Base-by-base conservation (phyloP, 2,113 vertebrate species). In the Apodemus sylvaticus region DNA sequence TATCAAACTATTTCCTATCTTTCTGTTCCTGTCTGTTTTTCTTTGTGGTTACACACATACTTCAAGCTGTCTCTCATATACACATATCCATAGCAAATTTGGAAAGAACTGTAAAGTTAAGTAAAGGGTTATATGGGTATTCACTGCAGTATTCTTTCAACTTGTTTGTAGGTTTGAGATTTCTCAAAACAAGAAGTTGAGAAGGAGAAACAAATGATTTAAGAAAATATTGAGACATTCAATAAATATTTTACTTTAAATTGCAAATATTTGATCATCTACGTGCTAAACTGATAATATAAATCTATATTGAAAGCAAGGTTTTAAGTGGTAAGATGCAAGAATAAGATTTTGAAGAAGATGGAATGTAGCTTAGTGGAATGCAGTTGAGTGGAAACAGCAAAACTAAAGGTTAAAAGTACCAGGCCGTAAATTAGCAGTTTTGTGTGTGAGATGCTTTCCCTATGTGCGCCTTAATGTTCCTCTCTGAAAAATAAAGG, bases 171-270 rank as follows among this genome's bases (percentile, higher is more conserved):
- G 64, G 51, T 45, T 92, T 94, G 9, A 87, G 24, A 70, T 78
- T 94, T 91, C 96, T 90, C 79, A 71, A 73, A 93, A 70, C 68
- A 89, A 92, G 71, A 51, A 48, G 2, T 26, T 68, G 24, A 68
- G 12, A 45, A 89, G 10, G n/a, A 13, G 12, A 31, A 86, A 89
- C 68, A 79, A 83, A 78, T 88, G 45, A 88, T n/a, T 83, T 73
- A 60, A 19, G 82, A 4, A 68, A 42, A 55, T 77, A 86, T 82
- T 62, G 48, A 31, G 51, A 55, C 62, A 93, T 95, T 87, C 7
- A 94, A 58, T 89, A 62, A 51, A 85, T n/a, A 17, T 70, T 79
- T 62, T 83, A 70, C 82, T 81, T 86, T 85, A 42, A 93, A 74
- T 68, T 62, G 3, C 71, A 71, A 70, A 34, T 24, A 20, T 3